Evolutionary conservation across 1,140 invertebrate genomes (phyloP), one percentile per base, ranked within the genome.

Genomic region (Trypoxylus dichotomus): DNA sequence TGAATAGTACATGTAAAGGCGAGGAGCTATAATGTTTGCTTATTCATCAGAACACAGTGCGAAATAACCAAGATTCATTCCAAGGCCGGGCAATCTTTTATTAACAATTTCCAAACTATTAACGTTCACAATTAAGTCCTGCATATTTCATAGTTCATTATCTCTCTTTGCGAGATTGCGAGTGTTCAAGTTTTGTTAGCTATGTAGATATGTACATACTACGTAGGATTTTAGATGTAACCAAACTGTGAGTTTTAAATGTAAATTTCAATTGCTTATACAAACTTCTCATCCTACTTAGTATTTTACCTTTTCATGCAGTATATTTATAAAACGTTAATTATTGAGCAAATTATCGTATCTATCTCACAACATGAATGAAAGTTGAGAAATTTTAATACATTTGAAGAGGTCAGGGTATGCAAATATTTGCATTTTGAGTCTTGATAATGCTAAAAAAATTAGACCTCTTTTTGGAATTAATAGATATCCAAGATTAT

Each of bases 101-200:
- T 54, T 54, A 54, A 54, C 47, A 54, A 54, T 54, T 54, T 54
- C 47, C 47, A 54, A 54, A 54, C 47, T 54, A 54, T 54, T 54
- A 54, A 54, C 47, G 47, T 54, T 54, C 19, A 54, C 47, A 54
- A 54, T 54, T 54, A n/a, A 54, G 15, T 54, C 47, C 15, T 54
- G 19, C 47, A 54, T 54, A 54, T 54, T 54, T 54, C 47, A 54
- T 13, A n/a, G 19, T 54, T 54, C 47, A n/a, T 54, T 54, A 54
- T 13, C 11, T n/a, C 47, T 32, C 29, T 32, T 32, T 32, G 29
- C n/a, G 29, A 3, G 29, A 32, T 32, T 32, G 29, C 2, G 7
- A 32, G 7, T 32, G 7, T 32, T 32, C 2, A 32, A 32, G 29
- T 32, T 7, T 2, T 32, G 2, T n/a, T n/a, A n/a, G n/a, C n/a